Percentiles rank a stretch among this genome's conserved stretches.
Conservation (phyloP, 2,113 vertebrate species). For the Gadus macrocephalus region DNA sequence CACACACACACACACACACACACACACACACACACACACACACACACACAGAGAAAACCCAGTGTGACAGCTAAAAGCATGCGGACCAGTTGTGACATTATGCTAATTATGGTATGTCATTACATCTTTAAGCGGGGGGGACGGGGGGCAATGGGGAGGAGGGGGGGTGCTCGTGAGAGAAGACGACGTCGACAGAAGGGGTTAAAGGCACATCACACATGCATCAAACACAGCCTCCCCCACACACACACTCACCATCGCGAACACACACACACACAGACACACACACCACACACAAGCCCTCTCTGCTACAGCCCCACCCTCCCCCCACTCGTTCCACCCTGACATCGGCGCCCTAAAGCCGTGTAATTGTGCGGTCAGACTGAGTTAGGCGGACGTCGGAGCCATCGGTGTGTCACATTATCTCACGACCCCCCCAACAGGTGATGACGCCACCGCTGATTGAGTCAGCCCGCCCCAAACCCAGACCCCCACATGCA, state of each 20-base stretch:
- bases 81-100: constrained; percentile 73
- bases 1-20: too few species aligned
- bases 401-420: constrained; percentile 26
- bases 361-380: constrained; percentile 52
- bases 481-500: background rate
- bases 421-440: constrained; percentile 23
- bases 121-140: constrained; percentile 61
- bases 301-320: background rate
- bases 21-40: too few species aligned
- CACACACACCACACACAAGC: constrained; percentile 5
- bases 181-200: constrained; percentile 61
- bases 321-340: constrained; percentile 37
- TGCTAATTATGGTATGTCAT: constrained; percentile 74
- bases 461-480: background rate
- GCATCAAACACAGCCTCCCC: background rate
- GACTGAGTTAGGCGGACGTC: constrained; percentile 51
- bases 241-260: constrained; percentile 38
- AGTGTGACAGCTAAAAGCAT: constrained; percentile 70
- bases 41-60: constrained; percentile 49
- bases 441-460: too few species aligned
- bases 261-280: background rate
- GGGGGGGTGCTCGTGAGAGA: background rate
- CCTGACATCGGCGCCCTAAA: constrained; percentile 48
- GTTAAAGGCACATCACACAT: constrained; percentile 37
- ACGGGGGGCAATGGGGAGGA: background rate